Evolutionary conservation across 1,140 invertebrate genomes (phyloP), one percentile per base, ranked within the genome.

Genomic region (Sminthurides bifidus): DNA sequence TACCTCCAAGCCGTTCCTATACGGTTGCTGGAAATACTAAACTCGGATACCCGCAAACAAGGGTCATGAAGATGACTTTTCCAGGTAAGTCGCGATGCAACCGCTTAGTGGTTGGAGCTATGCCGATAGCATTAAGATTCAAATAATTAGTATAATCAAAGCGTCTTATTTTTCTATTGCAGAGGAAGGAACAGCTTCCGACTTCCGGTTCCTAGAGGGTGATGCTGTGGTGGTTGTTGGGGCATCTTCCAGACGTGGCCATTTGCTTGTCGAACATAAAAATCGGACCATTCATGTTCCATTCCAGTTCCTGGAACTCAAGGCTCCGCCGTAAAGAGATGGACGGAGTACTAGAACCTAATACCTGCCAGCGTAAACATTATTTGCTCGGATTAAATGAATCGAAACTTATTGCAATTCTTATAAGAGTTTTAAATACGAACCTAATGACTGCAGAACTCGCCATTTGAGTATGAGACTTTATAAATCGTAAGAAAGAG

Each of bases 21-120:
- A 92, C 87, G 26, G 85, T 94, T 35, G 77, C 84, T 27, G 87
- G 87, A 54, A 92, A 92, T 71, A 85, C 87, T n/a, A 92, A 92
- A 74, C 71, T 93, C 53, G 82, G 85, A 58, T 93, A 92, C 74
- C 91, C 91, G 30, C 91, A 94, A 73, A 87, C 82, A 51, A 79
- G 91, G 67, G 74, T 87, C 24, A 89, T 93, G 85, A 88, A 89
- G 71, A 83, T 84, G 76, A 82, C 85, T 59, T 94, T 84, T 74
- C 83, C 84, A 70, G 81, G 81, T 82, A 73, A 69, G 64, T 50
- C 14, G n/a, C n/a, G n/a, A n/a, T n/a, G n/a, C n/a, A n/a, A n/a
- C n/a, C n/a, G n/a, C n/a, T n/a, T n/a, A n/a, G n/a, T n/a, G n/a
- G n/a, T n/a, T n/a, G n/a, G n/a, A n/a, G n/a, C n/a, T n/a, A n/a